Conservation (phyloP, 2,113 vertebrate species). For the Cairina moschata region DNA sequence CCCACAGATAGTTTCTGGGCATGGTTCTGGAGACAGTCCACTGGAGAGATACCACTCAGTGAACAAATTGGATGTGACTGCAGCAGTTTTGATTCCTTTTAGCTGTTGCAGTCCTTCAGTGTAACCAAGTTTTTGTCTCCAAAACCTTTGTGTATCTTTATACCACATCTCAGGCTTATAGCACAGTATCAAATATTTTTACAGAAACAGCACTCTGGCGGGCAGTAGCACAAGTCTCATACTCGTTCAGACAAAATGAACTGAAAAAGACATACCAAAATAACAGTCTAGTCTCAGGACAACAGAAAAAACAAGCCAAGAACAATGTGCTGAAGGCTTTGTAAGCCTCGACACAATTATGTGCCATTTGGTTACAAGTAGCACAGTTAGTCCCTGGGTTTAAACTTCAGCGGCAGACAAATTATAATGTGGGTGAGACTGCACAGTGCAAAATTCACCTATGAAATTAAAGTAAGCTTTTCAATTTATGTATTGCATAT, state of each 20-base stretch:
- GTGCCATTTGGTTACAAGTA: background rate
- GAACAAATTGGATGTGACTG: background rate
- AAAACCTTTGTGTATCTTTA: background rate
- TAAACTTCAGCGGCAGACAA: background rate
- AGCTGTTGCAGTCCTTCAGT: background rate
- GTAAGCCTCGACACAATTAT: background rate
- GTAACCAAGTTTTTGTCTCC: fast-evolving
- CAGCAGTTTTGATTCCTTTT: fast-evolving
- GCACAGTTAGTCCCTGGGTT: background rate
- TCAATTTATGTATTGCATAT: fast-evolving
- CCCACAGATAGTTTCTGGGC: background rate
- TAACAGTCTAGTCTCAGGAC: background rate
- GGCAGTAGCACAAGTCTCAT: background rate
- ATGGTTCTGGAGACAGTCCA: background rate
- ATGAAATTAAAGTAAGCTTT: background rate
- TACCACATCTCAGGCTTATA: background rate
- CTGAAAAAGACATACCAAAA: background rate
- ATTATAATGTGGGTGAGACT: background rate
- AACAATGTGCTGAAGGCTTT: background rate
- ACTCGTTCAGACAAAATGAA: background rate
- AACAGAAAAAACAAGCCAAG: background rate
- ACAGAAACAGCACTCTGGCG: background rate
- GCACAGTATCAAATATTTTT: background rate
- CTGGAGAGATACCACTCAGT: background rate
- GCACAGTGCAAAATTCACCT: background rate